Evolutionary conservation across 2,888 invertebrate genomes (phyloP), one percentile per base, ranked within the genome.

Genomic region (Macrosoma leucophasiata): DNA sequence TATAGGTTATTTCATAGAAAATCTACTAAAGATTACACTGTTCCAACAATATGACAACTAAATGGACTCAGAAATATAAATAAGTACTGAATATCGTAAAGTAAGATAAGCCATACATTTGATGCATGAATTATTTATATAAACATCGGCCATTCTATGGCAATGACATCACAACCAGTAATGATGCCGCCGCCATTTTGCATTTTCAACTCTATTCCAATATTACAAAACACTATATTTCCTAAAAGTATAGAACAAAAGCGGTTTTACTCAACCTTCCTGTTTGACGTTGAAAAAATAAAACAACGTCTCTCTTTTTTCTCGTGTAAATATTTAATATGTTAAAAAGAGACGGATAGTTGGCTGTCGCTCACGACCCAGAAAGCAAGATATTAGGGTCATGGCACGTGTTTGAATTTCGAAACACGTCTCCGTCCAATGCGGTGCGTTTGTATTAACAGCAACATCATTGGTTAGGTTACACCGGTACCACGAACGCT

Each of bases 351-450:
- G 79, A 76, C 39, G 50, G 50, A 43, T 36, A 43, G 51, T 57
- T 35, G 41, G 50, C 51, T 54, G 55, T 60, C 55, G 54, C 52
- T 30, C 30, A 29, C 30, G 26, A 36, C 21, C 30, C 30, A 19
- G 12, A 36, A 26, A 29, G 30, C 36, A 30, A 21, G 30, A 36
- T 65, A 75, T 69, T 66, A 76, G 74, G 82, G 81, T 82, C 81
- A 82, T 69, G 65, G 77, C 77, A 77, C 79, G 76, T 72, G 77
- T 79, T 81, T 81, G 73, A 81, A 81, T 79, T 79, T 78, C 75
- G 77, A 81, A 78, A 75, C 71, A 67, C 69, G 72, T 72, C n/a
- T 56, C 65, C 63, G 60, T 74, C 82, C 82, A 82, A 82, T 82
- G 64, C 76, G 66, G 63, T 59, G 71, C 72, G 66, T 61, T 64